Percentiles rank a stretch among this genome's conserved stretches.
These are phyloP conservation scores for Drosophila asahinai DNA, from an alignment of 1,140 invertebrate species.

Conservation along the genomic window DNA sequence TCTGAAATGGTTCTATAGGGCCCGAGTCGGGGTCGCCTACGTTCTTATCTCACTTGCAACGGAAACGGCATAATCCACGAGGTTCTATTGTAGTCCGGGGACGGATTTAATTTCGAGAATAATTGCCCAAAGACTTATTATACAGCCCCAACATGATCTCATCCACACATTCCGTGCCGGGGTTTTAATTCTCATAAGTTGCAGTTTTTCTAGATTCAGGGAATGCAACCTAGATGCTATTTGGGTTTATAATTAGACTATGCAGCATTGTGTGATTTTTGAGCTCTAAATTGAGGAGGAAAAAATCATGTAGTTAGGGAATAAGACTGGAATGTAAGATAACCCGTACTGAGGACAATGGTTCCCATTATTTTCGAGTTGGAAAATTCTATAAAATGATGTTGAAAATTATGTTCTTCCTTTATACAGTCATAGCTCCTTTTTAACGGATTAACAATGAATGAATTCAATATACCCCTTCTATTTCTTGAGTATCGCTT, in stretches of 20 bases:
- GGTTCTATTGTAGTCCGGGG: neutral
- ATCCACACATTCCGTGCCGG: constrained; percentile 15
- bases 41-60: constrained; percentile 71
- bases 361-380: too few species aligned
- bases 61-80: constrained; percentile 44
- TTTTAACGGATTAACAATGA: neutral
- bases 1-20: constrained; percentile 37
- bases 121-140: constrained; percentile 19
- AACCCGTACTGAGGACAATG: neutral
- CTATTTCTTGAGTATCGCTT: too few species aligned
- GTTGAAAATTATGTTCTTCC: neutral
- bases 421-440: too few species aligned
- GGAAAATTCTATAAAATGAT: neutral
- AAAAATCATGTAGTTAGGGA: too few species aligned
- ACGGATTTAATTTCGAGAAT: constrained; percentile 25
- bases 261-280: neutral
- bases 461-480: neutral
- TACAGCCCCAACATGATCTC: constrained; percentile 49
- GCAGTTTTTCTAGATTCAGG: constrained; percentile 29
- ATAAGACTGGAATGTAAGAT: neutral
- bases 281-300: neutral
- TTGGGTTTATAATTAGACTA: constrained; percentile 20
- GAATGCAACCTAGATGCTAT: constrained; percentile 21
- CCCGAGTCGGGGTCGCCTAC: constrained; percentile 43
- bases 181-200: constrained; percentile 19